Percentiles rank a stretch among this genome's conserved stretches.
These are phyloP conservation scores for Cephus pulcher DNA, from an alignment of 2,888 invertebrate genomes.

Conservation along the genomic window DNA sequence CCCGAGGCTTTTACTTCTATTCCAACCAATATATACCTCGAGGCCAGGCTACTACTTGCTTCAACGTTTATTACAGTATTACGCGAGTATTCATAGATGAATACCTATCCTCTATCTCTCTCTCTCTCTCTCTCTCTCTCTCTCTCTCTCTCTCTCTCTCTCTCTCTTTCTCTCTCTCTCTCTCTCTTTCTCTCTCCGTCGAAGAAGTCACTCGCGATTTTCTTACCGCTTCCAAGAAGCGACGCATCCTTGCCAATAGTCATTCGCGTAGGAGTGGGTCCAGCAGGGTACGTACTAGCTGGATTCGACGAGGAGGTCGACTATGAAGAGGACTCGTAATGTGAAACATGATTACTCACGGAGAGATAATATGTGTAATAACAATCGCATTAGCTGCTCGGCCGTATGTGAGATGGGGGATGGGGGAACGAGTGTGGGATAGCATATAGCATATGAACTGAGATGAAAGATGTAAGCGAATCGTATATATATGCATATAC, in stretches of 20 bases:
- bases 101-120: constrained; percentile 1
- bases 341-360: constrained; percentile 60
- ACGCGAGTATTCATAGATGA: not conserved
- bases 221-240: constrained; percentile 21
- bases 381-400: constrained; percentile 61
- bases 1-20: not conserved
- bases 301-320: not conserved
- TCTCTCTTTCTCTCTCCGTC: constrained; percentile 17
- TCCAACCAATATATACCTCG: not conserved
- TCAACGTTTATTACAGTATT: not conserved
- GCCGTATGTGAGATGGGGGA: constrained; percentile 26
- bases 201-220: constrained; percentile 47
- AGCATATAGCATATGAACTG: too few relatives aligned
- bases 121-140: constrained; percentile 14
- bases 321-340: constrained; percentile 50
- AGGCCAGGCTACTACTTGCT: not conserved
- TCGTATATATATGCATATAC: too few relatives aligned
- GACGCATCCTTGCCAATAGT: constrained; percentile 40
- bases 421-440: not conserved
- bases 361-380: constrained; percentile 61
- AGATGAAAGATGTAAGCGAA: too few relatives aligned
- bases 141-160: constrained; percentile 14
- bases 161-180: not conserved
- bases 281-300: not conserved
- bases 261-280: constrained; percentile 45